Base-by-base conservation (phyloP, 1,140 invertebrate genomes). In the Drosophila malerkotliana region DNA sequence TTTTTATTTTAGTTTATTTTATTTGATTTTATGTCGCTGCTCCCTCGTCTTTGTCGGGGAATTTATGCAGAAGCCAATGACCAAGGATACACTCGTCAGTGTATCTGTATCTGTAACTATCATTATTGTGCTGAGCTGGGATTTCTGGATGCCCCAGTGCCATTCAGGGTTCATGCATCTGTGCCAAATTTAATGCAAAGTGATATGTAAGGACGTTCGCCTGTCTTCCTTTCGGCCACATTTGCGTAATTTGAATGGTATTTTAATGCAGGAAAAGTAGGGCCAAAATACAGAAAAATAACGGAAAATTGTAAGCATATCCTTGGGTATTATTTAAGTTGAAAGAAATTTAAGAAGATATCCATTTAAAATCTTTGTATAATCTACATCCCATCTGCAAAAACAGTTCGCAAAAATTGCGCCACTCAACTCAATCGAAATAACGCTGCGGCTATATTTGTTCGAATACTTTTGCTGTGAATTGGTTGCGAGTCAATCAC, bases 1-100 rank as follows among this genome's bases (percentile, higher is more conserved):
- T 73, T 59, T 76, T 53, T 69, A 69, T 57, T 69, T 69, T 49
- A 69, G 28, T 69, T 69, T 69, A 76, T 76, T 79, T 61, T 63
- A 82, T 83, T 53, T 73, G 62, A 67, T 73, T 80, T 68, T 80
- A 61, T 64, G 49, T 55, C 9, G 52, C 37, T 60, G 64, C 66
- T 66, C 24, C 53, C 14, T 59, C 39, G 30, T 30, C 45, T 51
- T 47, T 52, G 47, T 18, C 44, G 39, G 6, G 10, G 45, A 69
- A 84, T 79, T 79, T 87, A 81, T 85, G 78, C 74, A 51, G 48
- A 58, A 68, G 74, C 60, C 77, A 87, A 77, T 81, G 73, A 45
- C 72, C 72, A 67, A 53, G 58, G 28, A 45, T 47, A 72, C 32
- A 51, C 8, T 12, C 32, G 32, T 14, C 30, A 9, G 54, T 32